These are phyloP conservation scores for Meganola albula DNA, from an alignment of 2,888 invertebrate species.

Conservation along the genomic window DNA sequence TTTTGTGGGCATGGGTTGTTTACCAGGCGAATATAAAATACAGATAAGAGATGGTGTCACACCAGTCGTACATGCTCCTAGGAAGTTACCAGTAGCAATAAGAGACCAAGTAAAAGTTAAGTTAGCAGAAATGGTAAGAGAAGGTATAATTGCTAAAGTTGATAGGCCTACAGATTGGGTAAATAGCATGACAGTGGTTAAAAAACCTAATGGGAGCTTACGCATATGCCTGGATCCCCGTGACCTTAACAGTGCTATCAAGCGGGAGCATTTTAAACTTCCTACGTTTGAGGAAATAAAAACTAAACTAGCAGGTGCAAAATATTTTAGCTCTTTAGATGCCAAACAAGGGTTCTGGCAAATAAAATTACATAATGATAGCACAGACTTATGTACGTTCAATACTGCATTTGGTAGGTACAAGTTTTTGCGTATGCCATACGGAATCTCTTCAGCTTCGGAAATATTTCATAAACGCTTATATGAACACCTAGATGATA, in stretches of 20 bases:
- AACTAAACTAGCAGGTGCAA: conserved; percentile 12
- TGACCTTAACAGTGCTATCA: conserved; percentile 22
- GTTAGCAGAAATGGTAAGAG: conserved; percentile 20
- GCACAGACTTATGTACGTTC: conserved; percentile 23
- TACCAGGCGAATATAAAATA: conserved; percentile 13
- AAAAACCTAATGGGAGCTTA: conserved; percentile 25
- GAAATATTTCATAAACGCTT: conserved; percentile 25
- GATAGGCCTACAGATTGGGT: conserved; percentile 28
- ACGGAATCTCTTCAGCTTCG: conserved; percentile 22
- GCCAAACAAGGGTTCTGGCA: conserved; percentile 19
- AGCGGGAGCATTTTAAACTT: conserved; percentile 17
- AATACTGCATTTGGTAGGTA: conserved; percentile 24
- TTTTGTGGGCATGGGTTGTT: conserved; percentile 4
- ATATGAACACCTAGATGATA: conserved; percentile 16
- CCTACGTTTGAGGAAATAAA: conserved; percentile 21
- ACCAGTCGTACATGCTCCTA: conserved; percentile 23
- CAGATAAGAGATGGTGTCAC: conserved; percentile 6
- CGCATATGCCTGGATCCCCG: conserved; percentile 27
- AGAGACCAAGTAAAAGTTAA: conserved; percentile 19
- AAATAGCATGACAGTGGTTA: conserved; percentile 24
- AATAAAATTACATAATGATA: conserved; percentile 15
- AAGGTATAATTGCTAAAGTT: conserved; percentile 22
- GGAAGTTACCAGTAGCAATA: conserved; percentile 22
- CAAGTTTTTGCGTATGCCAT: conserved; percentile 24
- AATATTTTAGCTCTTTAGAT: conserved; percentile 23